These are phyloP conservation scores for Austrolebias charrua DNA, from an alignment of 2,797 vertebrate species.

Conservation along the genomic window DNA sequence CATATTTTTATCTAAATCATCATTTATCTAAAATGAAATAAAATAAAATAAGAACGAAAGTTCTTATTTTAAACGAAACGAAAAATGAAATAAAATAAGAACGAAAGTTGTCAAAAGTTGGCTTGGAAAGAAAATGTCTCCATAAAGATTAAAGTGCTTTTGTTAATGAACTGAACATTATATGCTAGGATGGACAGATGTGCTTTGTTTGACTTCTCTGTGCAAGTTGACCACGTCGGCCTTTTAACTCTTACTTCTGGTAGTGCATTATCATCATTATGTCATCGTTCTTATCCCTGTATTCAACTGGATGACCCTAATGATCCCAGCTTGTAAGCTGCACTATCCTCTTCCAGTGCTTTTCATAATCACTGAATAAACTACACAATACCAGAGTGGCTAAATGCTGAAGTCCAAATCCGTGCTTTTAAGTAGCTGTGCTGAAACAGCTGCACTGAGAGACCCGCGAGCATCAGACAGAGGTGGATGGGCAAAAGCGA, in stretches of 20 bases:
- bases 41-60: too few species aligned
- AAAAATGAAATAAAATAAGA: neutral
- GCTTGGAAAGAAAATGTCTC: conserved; percentile 2
- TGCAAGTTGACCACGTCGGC: conserved; percentile 16
- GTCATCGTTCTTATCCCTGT: conserved; percentile 60
- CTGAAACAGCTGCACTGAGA: conserved; percentile 39
- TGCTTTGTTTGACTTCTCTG: conserved; percentile 19
- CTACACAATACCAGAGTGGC: conserved; percentile 32
- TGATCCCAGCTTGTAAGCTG: conserved; percentile 38
- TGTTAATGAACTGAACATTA: conserved; percentile 25
- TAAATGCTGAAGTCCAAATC: conserved; percentile 15
- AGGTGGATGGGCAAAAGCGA: conserved; percentile 23
- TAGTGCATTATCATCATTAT: conserved; percentile 61
- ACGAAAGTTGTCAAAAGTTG: neutral
- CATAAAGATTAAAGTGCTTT: conserved; percentile 6
- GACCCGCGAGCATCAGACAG: conserved; percentile 49
- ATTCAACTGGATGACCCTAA: conserved; percentile 37
- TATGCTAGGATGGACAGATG: conserved; percentile 53
- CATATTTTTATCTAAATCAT: too few species aligned
- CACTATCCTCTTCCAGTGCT: conserved; percentile 20
- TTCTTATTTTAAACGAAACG: too few species aligned
- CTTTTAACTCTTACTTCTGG: conserved; percentile 56
- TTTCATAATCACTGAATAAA: conserved; percentile 44
- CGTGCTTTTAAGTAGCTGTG: conserved; percentile 1
- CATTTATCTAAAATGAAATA: too few species aligned